phyloP scores from a whole-genome alignment of 1,140 invertebrate species.

The Trichonephila clavipes region DNA sequence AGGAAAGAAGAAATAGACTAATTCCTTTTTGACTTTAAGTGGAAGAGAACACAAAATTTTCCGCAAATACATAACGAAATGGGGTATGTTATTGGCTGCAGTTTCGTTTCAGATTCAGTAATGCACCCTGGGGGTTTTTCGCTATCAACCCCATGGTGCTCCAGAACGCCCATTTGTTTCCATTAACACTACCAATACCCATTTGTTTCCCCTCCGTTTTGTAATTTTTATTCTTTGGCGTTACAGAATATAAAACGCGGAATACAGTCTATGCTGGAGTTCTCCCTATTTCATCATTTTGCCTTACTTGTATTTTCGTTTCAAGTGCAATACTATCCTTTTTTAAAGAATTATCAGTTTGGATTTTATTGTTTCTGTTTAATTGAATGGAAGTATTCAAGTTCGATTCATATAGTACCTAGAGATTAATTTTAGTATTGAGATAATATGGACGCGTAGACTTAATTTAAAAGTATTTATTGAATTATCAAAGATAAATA shows the following conservation, averaged over 20 bases:
- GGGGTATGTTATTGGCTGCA: conserved; percentile 48
- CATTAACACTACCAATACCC: conserved; percentile 68
- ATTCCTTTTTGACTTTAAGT: conserved; percentile 6
- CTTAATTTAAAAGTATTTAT: no score
- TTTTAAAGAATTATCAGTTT: neutral
- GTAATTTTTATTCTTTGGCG: conserved; percentile 66
- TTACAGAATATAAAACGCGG: conserved; percentile 43
- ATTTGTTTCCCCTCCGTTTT: conserved; percentile 65
- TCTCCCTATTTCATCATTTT: conserved; percentile 9
- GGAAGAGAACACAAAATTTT: conserved; percentile 38
- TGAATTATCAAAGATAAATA: no score
- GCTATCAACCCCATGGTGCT: conserved; percentile 65
- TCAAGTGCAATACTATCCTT: neutral
- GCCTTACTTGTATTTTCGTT: neutral
- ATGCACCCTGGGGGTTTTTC: conserved; percentile 33
- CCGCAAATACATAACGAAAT: conserved; percentile 31
- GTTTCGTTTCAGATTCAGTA: conserved; percentile 65
- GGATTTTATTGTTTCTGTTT: neutral
- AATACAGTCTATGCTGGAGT: neutral
- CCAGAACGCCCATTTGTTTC: conserved; percentile 64
- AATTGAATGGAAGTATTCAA: neutral
- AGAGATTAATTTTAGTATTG: no score
- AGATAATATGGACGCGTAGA: no score
- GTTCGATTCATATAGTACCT: neutral
- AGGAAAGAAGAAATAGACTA: neutral